phyloP scores from a whole-genome alignment of 2,113 vertebrate genomes.

The Myrmophylax atrothorax region DNA sequence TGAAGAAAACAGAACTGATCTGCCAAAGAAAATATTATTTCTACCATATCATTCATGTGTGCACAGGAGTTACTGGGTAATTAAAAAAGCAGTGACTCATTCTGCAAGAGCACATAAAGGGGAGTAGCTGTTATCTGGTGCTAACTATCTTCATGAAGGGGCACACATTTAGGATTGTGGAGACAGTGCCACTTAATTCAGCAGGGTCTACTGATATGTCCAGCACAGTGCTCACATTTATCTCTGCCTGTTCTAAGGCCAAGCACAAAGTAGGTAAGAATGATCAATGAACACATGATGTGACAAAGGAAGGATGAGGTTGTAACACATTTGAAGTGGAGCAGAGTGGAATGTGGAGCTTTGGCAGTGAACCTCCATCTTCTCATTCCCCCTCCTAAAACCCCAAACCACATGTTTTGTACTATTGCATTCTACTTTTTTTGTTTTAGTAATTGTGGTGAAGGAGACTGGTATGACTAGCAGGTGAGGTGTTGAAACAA shows the following conservation, averaged over 20 bases:
- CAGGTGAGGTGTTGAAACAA: not conserved
- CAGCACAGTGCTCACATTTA: not conserved
- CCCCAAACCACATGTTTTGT: not conserved
- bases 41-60: not conserved
- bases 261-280: not conserved
- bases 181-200: not conserved
- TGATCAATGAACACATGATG: not conserved
- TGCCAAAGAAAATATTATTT: conserved; percentile 6
- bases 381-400: not conserved
- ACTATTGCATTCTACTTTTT: not conserved
- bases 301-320: not conserved
- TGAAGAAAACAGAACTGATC: not conserved
- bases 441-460: not conserved
- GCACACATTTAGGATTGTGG: not conserved
- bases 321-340: not conserved
- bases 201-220: not conserved
- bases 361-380: not conserved
- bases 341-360: not conserved
- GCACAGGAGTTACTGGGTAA: not conserved
- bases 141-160: not conserved
- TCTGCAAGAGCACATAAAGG: not conserved
- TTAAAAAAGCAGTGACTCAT: not conserved
- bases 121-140: not conserved
- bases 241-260: not conserved
- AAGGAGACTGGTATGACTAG: not conserved